Base-by-base conservation (phyloP, 2,888 invertebrate species). In the Penaeus monodon region DNA sequence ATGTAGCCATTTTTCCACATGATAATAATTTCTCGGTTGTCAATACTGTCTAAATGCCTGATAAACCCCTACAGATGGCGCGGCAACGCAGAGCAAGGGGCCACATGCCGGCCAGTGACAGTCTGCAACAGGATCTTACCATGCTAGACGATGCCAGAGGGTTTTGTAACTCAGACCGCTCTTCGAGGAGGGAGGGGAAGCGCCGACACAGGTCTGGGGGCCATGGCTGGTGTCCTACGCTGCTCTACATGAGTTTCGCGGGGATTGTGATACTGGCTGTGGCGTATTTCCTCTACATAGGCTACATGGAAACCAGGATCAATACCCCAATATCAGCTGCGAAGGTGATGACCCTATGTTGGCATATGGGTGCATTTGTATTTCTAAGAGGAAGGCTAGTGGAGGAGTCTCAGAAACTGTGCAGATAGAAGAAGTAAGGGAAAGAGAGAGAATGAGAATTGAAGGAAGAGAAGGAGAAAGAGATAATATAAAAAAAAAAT, bases 241-340 rank as follows among this genome's bases (percentile, higher is more conserved):
- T 85, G 74, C 64, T 85, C 10, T 85, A 82, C 33, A 82, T 90
- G 27, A 85, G 87, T 24, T 65, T 90, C 49, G 91, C 91, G 22
- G 89, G 90, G 66, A 89, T 88, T 76, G 88, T 91, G 10, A 93
- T 97, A 86, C 92, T 93, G 0, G 93, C 96, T 81, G 97, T 97
- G 3, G 94, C 95, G 0, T 95, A 95, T 92, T 95, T 96, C 90
- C 95, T 96, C 81, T 96, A 95, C 91, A 93, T 96, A 91, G 97
- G 97, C 2, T 97, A 97, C 92, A 92, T 97, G 89, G 97, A 97
- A 93, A 97, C 97, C 0, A 94, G 97, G 90, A 96, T 98, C 0
- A 97, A 97, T 92, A 97, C 97, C 0, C 97, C 97, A 0, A 95
- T 95, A 90, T 95, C 95, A 91, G 95, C 95, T 90, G 95, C 95